Percentiles rank a stretch among this genome's conserved stretches.
Evolutionary conservation across 2,113 vertebrate genomes (phyloP).

Genomic region (Leucosticte australis): DNA sequence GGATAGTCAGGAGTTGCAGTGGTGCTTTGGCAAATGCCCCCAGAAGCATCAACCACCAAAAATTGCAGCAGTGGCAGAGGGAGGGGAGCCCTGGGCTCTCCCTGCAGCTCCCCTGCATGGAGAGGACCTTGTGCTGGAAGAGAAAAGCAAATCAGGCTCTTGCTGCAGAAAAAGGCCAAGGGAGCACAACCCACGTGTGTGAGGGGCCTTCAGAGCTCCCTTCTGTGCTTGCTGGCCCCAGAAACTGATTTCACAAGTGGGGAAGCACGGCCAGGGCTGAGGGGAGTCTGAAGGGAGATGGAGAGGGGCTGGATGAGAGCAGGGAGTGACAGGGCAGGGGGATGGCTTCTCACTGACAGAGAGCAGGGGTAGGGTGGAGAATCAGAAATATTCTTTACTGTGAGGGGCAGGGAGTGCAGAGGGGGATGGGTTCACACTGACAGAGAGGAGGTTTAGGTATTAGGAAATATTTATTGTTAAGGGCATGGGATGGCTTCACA

Average conservation of each 20-base stretch:
- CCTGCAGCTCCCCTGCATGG: accelerated
- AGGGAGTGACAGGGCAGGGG: neutral
- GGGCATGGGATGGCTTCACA: too few species aligned
- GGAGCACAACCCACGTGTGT: accelerated
- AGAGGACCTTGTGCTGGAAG: neutral
- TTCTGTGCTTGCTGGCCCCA: neutral
- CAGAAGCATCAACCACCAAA: neutral
- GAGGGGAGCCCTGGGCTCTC: neutral
- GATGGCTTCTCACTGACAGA: too few species aligned
- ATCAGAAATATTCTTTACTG: too few species aligned
- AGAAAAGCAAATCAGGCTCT: neutral
- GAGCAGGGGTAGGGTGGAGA: too few species aligned
- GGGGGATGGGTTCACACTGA: neutral
- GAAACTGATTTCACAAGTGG: neutral
- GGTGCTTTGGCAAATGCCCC: neutral
- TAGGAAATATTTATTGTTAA: too few species aligned
- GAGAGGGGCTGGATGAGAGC: neutral
- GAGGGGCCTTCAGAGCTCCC: neutral
- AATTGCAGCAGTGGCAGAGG: neutral
- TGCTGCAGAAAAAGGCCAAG: neutral
- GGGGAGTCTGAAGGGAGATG: neutral
- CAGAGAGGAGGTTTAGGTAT: too few species aligned
- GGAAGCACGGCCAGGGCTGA: neutral
- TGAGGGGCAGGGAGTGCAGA: neutral
- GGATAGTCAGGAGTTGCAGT: neutral